Base-by-base conservation (phyloP, 2,113 vertebrate genomes). In the Alaudala cheleensis region DNA sequence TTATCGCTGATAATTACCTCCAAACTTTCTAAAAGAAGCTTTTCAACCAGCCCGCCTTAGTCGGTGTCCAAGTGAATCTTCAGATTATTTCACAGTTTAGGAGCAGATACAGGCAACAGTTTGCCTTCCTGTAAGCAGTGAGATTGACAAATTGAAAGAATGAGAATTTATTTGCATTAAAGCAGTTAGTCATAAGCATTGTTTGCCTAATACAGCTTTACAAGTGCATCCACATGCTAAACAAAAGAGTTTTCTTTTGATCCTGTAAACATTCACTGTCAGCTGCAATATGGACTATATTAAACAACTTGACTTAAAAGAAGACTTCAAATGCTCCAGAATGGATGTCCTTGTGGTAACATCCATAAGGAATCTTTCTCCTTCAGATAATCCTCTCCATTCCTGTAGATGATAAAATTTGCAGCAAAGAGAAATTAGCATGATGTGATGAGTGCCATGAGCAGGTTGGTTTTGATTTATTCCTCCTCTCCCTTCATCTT, bases 391-490 rank as follows among this genome's bases (percentile, higher is more conserved):
- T 54, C 42, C 13, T 65, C 67, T 80, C 37, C 14, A 54, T 70
- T 77, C 54, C 47, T 47, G 47, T 33, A 73, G 29, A 69, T 26
- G 56, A 29, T 77, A 91, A 92, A 78, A 95, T 50, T 31, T 64
- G n/a, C 28, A 91, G 53, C 14, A 64, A 84, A 76, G n/a, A 93
- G 65, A 92, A 95, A 95, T 33, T 26, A 95, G 37, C 11, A 34
- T 40, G 54, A 65, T 66, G 64, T 72, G 72, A 1, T 69, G 80
- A 90, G 71, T 44, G 74, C 42, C 79, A 88, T 1, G 0, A 88
- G 39, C 34, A 71, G 64, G 5, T 29, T 90, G 42, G 39, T 64
- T 92, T 73, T 92, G 88, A 96, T 92, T 92, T 95, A 94, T 90
- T 88, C 67, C 74, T 96, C 62, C 53, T 26, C 56, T 95, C 42